Base-by-base conservation (phyloP, 2,888 invertebrate species). In the Ametastegia equiseti region DNA sequence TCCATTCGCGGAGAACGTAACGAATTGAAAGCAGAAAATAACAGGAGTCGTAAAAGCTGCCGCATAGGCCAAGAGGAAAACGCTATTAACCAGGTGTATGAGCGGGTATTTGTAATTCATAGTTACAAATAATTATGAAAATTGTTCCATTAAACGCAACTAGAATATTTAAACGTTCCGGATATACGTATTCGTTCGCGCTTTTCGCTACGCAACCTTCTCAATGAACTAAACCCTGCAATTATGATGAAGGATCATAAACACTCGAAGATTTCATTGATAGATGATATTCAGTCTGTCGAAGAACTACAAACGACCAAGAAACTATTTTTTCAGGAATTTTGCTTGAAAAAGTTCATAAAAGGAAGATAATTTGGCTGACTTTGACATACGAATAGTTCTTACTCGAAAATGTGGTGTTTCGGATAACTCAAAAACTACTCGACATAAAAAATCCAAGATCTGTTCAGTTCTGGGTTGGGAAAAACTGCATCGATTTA, bases 11-110 rank as follows among this genome's bases (percentile, higher is more conserved):
- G 54, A 23, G 23, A 23, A 60, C 60, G 60, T 30, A 60, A 60
- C 60, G 30, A 60, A 60, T 60, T 60, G 60, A 30, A 30, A 60
- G 60, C 60, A 15, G 60, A 60, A 60, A 60, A 60, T 60, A 60
- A 60, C 60, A 30, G 13, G 60, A 60, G 60, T 60, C 60, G 30
- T 30, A 30, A 60, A 60, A 23, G 23, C 23, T 60, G 60, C 60
- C 4, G 60, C 5, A 15, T 0, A 60, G 4, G 30, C 30, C 30
- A 30, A 54, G 23, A 30, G 60, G 15, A 60, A 60, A 60, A 15
- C 30, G 27, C 5, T 30, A 60, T 60, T 27, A 60, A 15, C 27
- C 60, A 60, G 30, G 27, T 60, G n/a, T n/a, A n/a, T n/a, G 30
- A 60, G 27, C 60, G 60, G 13, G 27, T 30, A 60, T 60, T 60